Evolutionary conservation across 2,888 invertebrate species (phyloP).

Genomic region (Drosophila meridionalis): DNA sequence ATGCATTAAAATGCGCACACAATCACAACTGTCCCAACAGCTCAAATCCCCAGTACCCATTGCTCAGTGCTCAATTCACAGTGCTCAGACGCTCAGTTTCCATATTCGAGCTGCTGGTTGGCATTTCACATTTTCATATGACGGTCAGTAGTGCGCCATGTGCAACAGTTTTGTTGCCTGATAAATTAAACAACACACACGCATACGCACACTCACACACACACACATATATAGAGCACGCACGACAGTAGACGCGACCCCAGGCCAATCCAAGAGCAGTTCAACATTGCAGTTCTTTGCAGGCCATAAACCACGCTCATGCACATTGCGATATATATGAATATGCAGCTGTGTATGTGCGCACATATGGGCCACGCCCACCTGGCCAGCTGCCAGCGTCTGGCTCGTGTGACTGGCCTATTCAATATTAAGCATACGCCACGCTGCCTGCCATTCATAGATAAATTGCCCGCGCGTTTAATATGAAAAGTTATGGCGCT

Average conservation of each 20-base stretch:
- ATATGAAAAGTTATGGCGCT: slow-evolving; percentile 70
- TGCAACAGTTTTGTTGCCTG: slow-evolving; percentile 73
- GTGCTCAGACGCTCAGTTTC: slow-evolving; percentile 1
- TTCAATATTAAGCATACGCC: slow-evolving; percentile 75
- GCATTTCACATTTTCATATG: slow-evolving; percentile 49
- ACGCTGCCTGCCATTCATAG: slow-evolving; percentile 66
- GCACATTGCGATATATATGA: neutral
- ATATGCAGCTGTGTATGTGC: neutral
- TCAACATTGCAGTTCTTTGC: slow-evolving; percentile 60
- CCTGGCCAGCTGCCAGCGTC: slow-evolving; percentile 46
- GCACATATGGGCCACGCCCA: slow-evolving; percentile 26
- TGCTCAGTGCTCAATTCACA: neutral
- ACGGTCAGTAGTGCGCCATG: slow-evolving; percentile 52
- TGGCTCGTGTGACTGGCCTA: slow-evolving; percentile 50
- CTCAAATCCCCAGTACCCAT: slow-evolving; percentile 25
- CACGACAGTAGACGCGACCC: slow-evolving; percentile 27
- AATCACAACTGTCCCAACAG: slow-evolving; percentile 50
- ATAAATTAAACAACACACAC: slow-evolving; percentile 72
- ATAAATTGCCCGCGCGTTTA: slow-evolving; percentile 71
- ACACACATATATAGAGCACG: slow-evolving; percentile 19
- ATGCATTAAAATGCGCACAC: slow-evolving; percentile 70
- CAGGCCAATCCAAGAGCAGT: slow-evolving; percentile 50
- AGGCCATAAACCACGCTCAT: slow-evolving; percentile 66
- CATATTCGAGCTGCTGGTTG: slow-evolving; percentile 18
- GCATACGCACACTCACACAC: slow-evolving; percentile 9